A percentile compares a stretch with the other conserved stretches of the same genome.
phyloP scores from a whole-genome alignment of 2,113 vertebrate species.

The Periophthalmodon schlosseri region DNA sequence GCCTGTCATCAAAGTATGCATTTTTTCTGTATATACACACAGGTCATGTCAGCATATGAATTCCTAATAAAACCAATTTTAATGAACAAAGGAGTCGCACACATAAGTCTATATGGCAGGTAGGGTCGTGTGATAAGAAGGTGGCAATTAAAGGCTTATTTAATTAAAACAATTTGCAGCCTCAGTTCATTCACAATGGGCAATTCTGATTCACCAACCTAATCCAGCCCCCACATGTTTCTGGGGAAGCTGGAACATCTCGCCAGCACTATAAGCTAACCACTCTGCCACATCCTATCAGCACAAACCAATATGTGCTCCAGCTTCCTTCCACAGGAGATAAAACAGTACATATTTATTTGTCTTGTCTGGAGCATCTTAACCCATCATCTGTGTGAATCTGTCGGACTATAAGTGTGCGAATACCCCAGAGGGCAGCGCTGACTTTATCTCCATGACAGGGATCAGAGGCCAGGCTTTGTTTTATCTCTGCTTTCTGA shows the following conservation, averaged over 20 bases:
- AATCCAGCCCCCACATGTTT: too few species aligned
- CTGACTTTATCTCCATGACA: conserved; percentile 18
- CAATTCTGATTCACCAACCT: neutral
- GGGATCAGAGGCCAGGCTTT: neutral
- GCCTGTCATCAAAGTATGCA: neutral
- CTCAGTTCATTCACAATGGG: neutral
- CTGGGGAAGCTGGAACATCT: too few species aligned
- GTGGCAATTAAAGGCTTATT: neutral
- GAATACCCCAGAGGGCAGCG: neutral
- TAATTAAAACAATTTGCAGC: neutral
- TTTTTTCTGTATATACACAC: neutral
- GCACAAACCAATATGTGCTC: neutral
- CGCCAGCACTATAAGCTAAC: neutral
- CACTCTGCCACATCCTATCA: neutral
- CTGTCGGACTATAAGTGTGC: neutral
- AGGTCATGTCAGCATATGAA: neutral
- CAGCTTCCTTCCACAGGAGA: neutral
- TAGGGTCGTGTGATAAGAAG: neutral
- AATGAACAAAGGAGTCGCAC: neutral
- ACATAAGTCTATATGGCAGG: neutral
- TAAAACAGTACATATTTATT: neutral
- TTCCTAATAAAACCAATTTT: neutral
- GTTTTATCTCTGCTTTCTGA: conserved; percentile 14
- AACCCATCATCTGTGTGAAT: neutral
- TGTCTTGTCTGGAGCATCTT: conserved; percentile 1